Evolutionary conservation across 2,888 invertebrate genomes (phyloP), one percentile per base, ranked within the genome.

Genomic region (Ceraclea dissimilis): DNA sequence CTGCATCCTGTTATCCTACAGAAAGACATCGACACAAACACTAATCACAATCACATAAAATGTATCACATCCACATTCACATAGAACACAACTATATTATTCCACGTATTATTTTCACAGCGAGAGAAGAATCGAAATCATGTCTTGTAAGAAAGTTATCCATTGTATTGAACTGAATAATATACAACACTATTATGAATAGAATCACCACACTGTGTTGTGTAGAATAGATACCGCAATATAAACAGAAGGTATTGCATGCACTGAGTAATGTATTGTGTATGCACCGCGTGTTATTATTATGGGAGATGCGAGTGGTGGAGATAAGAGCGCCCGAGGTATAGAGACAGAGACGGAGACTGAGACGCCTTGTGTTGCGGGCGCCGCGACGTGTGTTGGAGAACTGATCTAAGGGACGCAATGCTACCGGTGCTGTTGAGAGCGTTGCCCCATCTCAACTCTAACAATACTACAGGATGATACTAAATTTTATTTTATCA

Each of bases 1-100:
- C 88, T 87, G 70, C 84, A 84, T 66, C 89, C 87, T 58, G 90
- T 90, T 65, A 90, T 88, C 70, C 88, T 83, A 72, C 90, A 90
- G 71, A 84, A 86, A 67, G 87, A 86, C 81, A 86, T 83, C 49
- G 16, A 13, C 13, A 39, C 39, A 16, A 13, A 16, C 31, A 31
- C 39, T 39, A 26, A 6, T 26, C 10, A 26, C 26, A 6, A 26
- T 26, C 26, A 26, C 26, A 26, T 31, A 51, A 46, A 13, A 33
- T 39, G 34, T 52, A 52, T 26, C 26, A 26, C 26, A 26, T 6
- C 26, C 4, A 26, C 4, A 4, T 26, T 4, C 50, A 16, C 51
- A n/a, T 44, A 16, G 16, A 26, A 5, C 6, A 21, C 34, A 16
- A 11, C 8, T n/a, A 19, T n/a, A 18, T 48, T 21, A 48, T 22